Base-by-base conservation (phyloP, 2,888 invertebrate genomes). In the Ferrisia virgata region DNA sequence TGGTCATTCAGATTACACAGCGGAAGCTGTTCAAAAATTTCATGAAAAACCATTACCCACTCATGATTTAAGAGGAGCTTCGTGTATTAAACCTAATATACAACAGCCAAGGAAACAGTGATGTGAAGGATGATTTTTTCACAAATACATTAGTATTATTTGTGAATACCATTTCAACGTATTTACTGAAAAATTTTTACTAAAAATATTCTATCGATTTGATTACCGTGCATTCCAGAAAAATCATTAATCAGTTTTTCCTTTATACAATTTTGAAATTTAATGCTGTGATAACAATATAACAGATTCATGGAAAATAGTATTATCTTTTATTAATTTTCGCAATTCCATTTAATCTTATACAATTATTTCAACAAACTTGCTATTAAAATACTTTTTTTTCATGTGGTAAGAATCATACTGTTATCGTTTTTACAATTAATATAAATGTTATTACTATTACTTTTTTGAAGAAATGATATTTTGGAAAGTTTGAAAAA, bases 21-120 rank as follows among this genome's bases (percentile, higher is more conserved):
- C 94, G 0, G 95, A 96, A 88, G 96, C 97, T 0, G 94, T 96
- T 0, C 95, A 96, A 88, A 90, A 91, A 89, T 90, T 94, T 89
- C 93, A 97, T 88, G 92, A 96, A 89, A 92, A 95, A 90, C 94
- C 93, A 82, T 92, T 93, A 79, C 94, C 97, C 84, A 91, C 91
- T 83, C 91, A 91, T 85, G 91, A 91, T 76, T 85, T 84, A 43
- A 72, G 85, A 47, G 84, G 86, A 28, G 33, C 82, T 86, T 83
- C 84, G 18, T 18, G 53, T 76, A 88, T 88, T 85, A 92, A 92
- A 85, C 90, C 91, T 72, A 90, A 94, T 86, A 96, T 96, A 88
- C 96, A 96, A 87, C 96, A 96, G 87, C 96, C 96, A 85, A 92
- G 95, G 88, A 96, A 96, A 91, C 95, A 92, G 91, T 76, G 6